Evolutionary conservation across 2,113 vertebrate species (phyloP).

Genomic region (Limanda limanda): DNA sequence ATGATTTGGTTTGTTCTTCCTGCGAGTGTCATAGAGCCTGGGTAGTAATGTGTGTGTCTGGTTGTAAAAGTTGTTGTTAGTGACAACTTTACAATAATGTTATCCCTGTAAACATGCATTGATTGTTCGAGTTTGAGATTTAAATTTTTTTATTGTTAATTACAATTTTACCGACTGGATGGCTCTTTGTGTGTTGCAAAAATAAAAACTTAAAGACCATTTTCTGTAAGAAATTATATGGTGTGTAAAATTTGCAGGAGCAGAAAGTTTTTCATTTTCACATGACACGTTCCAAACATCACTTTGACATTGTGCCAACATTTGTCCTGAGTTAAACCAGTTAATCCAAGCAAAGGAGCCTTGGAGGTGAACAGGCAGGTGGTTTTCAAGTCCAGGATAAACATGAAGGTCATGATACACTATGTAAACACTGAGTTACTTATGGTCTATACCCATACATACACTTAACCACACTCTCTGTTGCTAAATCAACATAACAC

Average conservation of each 20-base stretch:
- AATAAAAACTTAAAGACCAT: neutral
- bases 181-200: neutral
- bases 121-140: neutral
- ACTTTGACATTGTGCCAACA: slow-evolving; percentile 15
- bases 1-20: neutral
- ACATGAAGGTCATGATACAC: slow-evolving; percentile 33
- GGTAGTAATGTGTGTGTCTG: neutral
- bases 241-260: neutral
- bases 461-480: neutral
- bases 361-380: slow-evolving; percentile 50
- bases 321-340: slow-evolving; percentile 24
- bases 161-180: neutral
- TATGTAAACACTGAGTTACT: neutral
- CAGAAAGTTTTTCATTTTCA: neutral
- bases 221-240: neutral
- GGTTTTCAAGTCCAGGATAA: slow-evolving; percentile 34
- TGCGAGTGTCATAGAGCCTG: neutral
- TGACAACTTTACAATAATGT: neutral
- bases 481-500: neutral
- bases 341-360: slow-evolving; percentile 51
- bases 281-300: neutral
- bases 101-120: neutral
- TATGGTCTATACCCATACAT: neutral
- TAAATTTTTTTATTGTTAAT: neutral
- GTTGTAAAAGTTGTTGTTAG: neutral